phyloP scores from a whole-genome alignment of 2,797 vertebrate genomes.

The Salmo trutta region DNA sequence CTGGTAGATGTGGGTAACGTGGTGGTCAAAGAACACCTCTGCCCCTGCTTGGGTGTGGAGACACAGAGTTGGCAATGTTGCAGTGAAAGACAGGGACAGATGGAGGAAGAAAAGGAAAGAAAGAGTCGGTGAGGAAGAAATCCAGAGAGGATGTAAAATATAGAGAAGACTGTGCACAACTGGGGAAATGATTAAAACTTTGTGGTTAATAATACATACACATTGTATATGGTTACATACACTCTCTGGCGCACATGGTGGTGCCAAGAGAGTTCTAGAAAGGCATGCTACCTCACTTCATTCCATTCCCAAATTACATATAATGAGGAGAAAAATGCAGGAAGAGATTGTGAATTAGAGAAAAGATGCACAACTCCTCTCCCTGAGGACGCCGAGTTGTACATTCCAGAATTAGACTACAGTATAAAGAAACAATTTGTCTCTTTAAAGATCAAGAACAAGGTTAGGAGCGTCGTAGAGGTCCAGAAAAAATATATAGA shows the following conservation, averaged over 20 bases:
- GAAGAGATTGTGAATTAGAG: neutral
- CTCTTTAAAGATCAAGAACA: neutral
- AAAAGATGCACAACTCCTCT: neutral
- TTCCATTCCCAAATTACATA: neutral
- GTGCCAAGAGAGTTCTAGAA: neutral
- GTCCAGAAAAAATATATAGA: neutral
- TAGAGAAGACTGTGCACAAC: neutral
- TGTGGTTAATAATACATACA: neutral
- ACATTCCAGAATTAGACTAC: neutral
- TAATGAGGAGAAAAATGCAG: neutral
- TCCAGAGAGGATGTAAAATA: conserved; percentile 15
- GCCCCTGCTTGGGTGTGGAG: conserved; percentile 72
- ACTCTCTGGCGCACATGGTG: neutral
- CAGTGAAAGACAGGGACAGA: neutral
- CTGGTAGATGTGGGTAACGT: conserved; percentile 80
- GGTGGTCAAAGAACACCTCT: conserved; percentile 74
- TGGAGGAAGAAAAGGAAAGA: neutral
- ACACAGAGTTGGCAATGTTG: neutral
- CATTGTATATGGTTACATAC: neutral
- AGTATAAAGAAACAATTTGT: neutral
- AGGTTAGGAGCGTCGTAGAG: neutral
- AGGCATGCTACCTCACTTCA: neutral
- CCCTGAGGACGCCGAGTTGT: neutral
- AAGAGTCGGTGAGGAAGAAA: neutral
- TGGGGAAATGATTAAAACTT: neutral